Evolutionary conservation across 1,140 invertebrate species (phyloP).

Genomic region (Meloidogyne hapla): DNA sequence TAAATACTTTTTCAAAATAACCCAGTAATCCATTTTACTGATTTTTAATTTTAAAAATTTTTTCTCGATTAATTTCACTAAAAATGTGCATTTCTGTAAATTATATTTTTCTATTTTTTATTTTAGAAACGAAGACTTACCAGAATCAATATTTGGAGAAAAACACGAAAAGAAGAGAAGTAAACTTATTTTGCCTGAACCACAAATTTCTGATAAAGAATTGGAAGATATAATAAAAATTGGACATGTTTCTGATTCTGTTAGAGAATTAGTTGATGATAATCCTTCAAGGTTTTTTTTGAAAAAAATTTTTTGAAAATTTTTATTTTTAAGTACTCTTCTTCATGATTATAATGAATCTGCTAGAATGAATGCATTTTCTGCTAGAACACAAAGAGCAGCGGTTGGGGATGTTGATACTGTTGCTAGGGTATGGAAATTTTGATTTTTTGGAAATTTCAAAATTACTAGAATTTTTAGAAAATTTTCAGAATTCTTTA

Average conservation of each 20-base stretch:
- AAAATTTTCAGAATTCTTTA: slow-evolving; percentile 16
- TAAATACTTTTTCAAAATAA: too few species aligned
- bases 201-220: slow-evolving; percentile 86
- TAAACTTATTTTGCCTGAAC: slow-evolving; percentile 90
- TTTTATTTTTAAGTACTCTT: slow-evolving; percentile 72
- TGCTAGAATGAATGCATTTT: slow-evolving; percentile 67
- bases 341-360: slow-evolving; percentile 87
- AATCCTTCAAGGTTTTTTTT: slow-evolving; percentile 49
- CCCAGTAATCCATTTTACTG: too few species aligned
- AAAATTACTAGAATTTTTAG: too few species aligned
- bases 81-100: too few species aligned
- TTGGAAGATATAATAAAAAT: slow-evolving; percentile 88
- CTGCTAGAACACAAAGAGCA: slow-evolving; percentile 78
- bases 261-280: slow-evolving; percentile 79
- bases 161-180: slow-evolving; percentile 89
- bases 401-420: too few species aligned
- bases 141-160: slow-evolving; percentile 82
- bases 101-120: too few species aligned
- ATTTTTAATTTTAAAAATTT: background rate
- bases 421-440: slow-evolving; percentile 70
- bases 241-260: slow-evolving; percentile 88
- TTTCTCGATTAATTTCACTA: too few species aligned
- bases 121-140: slow-evolving; percentile 77
- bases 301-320: background rate
- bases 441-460: too few species aligned